Evolutionary conservation across 2,888 invertebrate genomes (phyloP).

Genomic region (Ophioninae sp.): DNA sequence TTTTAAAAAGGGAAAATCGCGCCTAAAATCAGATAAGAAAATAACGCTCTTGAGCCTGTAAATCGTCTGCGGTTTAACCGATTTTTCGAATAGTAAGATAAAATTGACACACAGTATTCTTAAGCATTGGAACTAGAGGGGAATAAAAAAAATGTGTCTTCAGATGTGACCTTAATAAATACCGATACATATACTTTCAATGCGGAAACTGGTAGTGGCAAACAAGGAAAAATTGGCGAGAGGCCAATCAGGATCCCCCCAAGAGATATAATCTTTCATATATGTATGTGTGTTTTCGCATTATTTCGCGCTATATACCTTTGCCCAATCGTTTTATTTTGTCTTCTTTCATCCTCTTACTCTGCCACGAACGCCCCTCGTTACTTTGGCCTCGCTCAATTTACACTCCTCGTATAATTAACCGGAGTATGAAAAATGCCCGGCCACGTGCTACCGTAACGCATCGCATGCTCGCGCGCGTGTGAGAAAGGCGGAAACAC

Average conservation of each 20-base stretch:
- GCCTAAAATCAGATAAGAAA: too few relatives aligned
- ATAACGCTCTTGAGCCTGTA: too few relatives aligned
- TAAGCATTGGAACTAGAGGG: too few relatives aligned
- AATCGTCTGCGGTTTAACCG: too few relatives aligned
- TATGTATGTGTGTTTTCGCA: constrained; percentile 14
- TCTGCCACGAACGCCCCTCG: constrained; percentile 65
- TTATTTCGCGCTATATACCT: constrained; percentile 39
- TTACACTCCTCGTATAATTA: constrained; percentile 76
- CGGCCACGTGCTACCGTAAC: constrained; percentile 76
- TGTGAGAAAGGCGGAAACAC: constrained; percentile 36
- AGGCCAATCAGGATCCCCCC: constrained; percentile 45
- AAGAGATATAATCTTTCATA: background rate
- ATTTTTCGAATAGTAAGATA: too few relatives aligned
- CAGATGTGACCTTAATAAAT: too few relatives aligned
- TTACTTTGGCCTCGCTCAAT: constrained; percentile 75
- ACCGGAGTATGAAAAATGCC: constrained; percentile 77
- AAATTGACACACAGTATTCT: too few relatives aligned
- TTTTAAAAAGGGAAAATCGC: too few relatives aligned
- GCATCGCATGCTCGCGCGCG: constrained; percentile 42
- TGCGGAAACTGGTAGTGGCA: constrained; percentile 13
- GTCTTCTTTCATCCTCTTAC: constrained; percentile 46
- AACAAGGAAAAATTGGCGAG: constrained; percentile 32
- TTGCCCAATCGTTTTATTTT: constrained; percentile 30
- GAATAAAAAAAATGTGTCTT: too few relatives aligned
- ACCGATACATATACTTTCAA: background rate